Evolutionary conservation across 2,797 vertebrate genomes (phyloP).

Genomic region (Intellagama lesueurii): DNA sequence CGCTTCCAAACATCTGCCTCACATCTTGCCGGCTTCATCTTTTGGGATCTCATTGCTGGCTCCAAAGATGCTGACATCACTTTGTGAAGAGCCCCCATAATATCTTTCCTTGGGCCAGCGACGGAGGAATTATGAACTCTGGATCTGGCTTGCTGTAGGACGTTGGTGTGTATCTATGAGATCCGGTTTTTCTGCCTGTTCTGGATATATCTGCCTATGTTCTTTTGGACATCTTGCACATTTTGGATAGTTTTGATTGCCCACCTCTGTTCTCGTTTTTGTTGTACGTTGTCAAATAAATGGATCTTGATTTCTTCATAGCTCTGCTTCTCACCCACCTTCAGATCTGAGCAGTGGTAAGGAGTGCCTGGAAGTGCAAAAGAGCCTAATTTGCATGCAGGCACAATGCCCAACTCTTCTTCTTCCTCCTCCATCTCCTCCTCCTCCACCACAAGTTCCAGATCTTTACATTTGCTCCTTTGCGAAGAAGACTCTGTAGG

Average conservation of each 20-base stretch:
- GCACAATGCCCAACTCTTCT: slow-evolving; percentile 80
- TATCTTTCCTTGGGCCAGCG: slow-evolving; percentile 35
- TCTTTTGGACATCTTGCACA: slow-evolving; percentile 1
- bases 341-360: slow-evolving; percentile 64
- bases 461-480: slow-evolving; percentile 78
- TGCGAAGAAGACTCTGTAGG: slow-evolving; percentile 79
- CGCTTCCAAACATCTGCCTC: not conserved
- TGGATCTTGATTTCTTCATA: not conserved
- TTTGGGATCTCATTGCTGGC: not conserved
- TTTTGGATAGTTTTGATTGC: slow-evolving; percentile 22
- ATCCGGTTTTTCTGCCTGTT: not conserved
- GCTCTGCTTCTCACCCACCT: slow-evolving; percentile 27
- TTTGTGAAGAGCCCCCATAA: not conserved
- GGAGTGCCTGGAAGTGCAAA: slow-evolving; percentile 55
- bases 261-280: slow-evolving; percentile 21
- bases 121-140: not conserved
- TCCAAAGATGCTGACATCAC: not conserved
- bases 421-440: not conserved
- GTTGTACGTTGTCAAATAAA: not conserved
- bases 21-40: slow-evolving; percentile 8
- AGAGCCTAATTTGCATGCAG: slow-evolving; percentile 59
- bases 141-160: not conserved
- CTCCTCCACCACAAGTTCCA: slow-evolving; percentile 60
- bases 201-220: not conserved
- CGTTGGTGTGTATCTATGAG: not conserved